A percentile compares a stretch with the other conserved stretches of the same genome.
Conservation (phyloP, 2,113 vertebrate species). For the Benitochromis conjunctus region DNA sequence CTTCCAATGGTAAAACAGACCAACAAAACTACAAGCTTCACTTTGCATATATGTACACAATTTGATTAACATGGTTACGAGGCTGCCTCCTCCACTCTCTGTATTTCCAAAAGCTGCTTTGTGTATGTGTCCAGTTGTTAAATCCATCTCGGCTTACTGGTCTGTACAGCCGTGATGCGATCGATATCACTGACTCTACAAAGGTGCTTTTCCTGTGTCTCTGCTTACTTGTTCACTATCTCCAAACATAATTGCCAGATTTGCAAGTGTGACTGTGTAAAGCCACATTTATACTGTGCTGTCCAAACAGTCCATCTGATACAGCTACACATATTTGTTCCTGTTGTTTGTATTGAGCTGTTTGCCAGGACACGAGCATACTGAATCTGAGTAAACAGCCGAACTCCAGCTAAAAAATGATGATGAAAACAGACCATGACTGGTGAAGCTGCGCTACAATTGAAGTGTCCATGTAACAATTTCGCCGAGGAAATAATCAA, state of each 20-base stretch:
- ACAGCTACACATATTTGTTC: not conserved
- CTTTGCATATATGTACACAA: not conserved
- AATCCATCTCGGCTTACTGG: not conserved
- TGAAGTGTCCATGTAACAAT: not conserved
- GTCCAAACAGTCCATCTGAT: constrained; percentile 1
- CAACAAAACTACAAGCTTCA: not conserved
- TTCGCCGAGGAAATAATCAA: not conserved
- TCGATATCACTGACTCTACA: constrained; percentile 53
- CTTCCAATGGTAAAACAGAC: not conserved
- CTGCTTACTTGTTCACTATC: not conserved
- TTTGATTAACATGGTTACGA: not conserved
- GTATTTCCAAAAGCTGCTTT: not conserved
- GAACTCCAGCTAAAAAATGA: not conserved
- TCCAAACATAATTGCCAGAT: not conserved
- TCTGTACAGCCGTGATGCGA: constrained; percentile 1
- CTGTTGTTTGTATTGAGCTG: constrained; percentile 8
- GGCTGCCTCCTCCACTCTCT: not conserved
- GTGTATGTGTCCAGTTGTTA: not conserved
- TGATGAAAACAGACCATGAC: not conserved
- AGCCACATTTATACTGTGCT: not conserved
- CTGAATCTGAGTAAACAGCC: constrained; percentile 10
- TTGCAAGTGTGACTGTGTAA: not conserved
- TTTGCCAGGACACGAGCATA: constrained; percentile 7
- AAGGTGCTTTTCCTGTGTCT: constrained; percentile 7
- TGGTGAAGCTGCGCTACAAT: not conserved